Conservation (phyloP, 2,888 invertebrate genomes). For the Liodrosophila aerea region DNA sequence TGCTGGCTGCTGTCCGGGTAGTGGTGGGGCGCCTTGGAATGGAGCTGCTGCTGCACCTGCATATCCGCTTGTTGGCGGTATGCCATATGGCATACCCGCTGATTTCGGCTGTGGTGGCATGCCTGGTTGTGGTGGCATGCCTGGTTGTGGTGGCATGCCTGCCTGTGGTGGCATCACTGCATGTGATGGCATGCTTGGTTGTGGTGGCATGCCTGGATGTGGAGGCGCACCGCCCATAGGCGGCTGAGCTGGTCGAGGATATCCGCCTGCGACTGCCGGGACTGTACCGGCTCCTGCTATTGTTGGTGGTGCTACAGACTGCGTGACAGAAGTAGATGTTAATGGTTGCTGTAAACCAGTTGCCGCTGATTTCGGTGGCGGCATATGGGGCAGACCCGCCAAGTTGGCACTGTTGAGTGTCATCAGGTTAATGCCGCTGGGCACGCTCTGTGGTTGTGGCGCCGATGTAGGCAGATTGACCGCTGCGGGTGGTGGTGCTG, state of each 20-base stretch:
- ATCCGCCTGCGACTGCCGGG: too few relatives aligned
- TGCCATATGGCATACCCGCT: conserved; percentile 5
- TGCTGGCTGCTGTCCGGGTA: conserved; percentile 50
- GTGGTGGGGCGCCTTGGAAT: conserved; percentile 36
- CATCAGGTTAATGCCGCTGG: conserved; percentile 76
- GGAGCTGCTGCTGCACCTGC: conserved; percentile 15
- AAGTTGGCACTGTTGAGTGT: conserved; percentile 75
- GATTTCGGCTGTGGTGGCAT: not conserved
- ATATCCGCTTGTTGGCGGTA: conserved; percentile 21
- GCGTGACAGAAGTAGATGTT: conserved; percentile 20
- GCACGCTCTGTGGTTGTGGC: conserved; percentile 59
- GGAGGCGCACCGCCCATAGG: conserved; percentile 14
- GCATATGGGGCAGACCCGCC: conserved; percentile 81
- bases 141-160: conserved; percentile 7
- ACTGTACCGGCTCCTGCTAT: conserved; percentile 13
- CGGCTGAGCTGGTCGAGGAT: conserved; percentile 25
- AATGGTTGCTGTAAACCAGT: conserved; percentile 36
- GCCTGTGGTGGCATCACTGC: conserved; percentile 1
- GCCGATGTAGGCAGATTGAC: conserved; percentile 22
- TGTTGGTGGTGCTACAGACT: conserved; percentile 16
- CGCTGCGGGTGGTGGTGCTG: conserved; percentile 16
- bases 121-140: conserved; percentile 2
- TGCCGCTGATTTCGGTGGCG: conserved; percentile 68
- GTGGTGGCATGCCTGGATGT: conserved; percentile 13
- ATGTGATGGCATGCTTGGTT: conserved; percentile 7